Evolutionary conservation across 2,797 vertebrate species (phyloP).

Genomic region (Cirrhinus mrigala): DNA sequence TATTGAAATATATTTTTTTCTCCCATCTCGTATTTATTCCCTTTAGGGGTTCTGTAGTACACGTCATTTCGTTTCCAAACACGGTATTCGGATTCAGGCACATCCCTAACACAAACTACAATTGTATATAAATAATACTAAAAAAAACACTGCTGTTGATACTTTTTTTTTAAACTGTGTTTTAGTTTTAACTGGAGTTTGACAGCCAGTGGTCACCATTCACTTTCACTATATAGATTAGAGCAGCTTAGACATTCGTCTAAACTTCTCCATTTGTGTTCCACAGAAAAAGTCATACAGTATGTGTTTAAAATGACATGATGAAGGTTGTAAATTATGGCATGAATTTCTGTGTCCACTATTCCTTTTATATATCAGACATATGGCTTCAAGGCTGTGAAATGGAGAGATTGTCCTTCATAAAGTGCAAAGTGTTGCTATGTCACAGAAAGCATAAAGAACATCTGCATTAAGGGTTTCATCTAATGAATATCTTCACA

Average conservation of each 20-base stretch:
- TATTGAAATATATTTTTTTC: too few relatives aligned
- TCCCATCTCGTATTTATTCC: too few relatives aligned
- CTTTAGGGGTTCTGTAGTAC: too few relatives aligned
- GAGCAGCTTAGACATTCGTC: background rate
- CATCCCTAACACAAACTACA: too few relatives aligned
- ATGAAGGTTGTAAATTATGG: background rate
- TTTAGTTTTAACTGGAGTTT: background rate
- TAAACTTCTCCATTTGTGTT: background rate
- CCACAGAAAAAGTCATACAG: background rate
- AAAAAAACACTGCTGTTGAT: background rate
- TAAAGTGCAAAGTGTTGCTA: background rate
- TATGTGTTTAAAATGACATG: background rate
- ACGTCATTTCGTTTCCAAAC: too few relatives aligned
- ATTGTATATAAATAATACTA: background rate
- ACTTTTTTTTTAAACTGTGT: background rate
- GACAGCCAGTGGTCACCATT: too few relatives aligned
- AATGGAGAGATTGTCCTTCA: background rate
- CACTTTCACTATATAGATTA: background rate
- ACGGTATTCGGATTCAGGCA: too few relatives aligned
- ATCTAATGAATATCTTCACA: constrained; percentile 16
- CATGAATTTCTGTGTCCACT: background rate
- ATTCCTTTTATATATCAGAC: background rate
- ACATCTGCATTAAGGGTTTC: constrained; percentile 1
- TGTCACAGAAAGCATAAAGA: background rate
- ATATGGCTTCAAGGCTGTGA: background rate